These are phyloP conservation scores for Alauda arvensis DNA, from an alignment of 2,797 vertebrate species.

Conservation along the genomic window DNA sequence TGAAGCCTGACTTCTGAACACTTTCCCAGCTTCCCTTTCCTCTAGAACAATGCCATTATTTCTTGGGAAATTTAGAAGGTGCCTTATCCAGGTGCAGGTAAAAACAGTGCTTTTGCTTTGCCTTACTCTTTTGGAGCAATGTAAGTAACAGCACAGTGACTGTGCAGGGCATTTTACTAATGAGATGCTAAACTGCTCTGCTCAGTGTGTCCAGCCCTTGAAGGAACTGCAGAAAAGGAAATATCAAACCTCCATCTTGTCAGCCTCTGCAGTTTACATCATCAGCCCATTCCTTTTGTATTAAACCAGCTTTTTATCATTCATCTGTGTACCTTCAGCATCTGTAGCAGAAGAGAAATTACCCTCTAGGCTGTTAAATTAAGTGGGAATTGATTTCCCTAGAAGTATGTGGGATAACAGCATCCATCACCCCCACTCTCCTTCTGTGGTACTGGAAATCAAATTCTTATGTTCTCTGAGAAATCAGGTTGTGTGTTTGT, in stretches of 20 bases:
- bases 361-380: background rate
- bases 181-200: background rate
- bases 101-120: background rate
- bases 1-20: background rate
- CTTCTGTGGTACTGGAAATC: background rate
- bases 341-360: background rate
- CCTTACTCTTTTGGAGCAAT: background rate
- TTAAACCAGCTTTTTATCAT: background rate
- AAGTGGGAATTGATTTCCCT: background rate
- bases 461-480: background rate
- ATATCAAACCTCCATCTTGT: background rate
- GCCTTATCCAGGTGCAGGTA: background rate
- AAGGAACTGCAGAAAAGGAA: background rate
- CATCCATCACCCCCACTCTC: background rate
- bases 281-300: background rate
- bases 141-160: background rate
- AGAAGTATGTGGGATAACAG: background rate
- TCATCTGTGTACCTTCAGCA: background rate
- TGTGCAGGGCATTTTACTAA: background rate
- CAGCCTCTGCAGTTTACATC: background rate
- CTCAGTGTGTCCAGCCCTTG: background rate
- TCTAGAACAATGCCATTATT: background rate
- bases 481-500: background rate
- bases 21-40: background rate
- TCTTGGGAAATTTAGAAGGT: background rate